Base-by-base conservation (phyloP, 2,797 vertebrate species). In the Thaleichthys pacificus region DNA sequence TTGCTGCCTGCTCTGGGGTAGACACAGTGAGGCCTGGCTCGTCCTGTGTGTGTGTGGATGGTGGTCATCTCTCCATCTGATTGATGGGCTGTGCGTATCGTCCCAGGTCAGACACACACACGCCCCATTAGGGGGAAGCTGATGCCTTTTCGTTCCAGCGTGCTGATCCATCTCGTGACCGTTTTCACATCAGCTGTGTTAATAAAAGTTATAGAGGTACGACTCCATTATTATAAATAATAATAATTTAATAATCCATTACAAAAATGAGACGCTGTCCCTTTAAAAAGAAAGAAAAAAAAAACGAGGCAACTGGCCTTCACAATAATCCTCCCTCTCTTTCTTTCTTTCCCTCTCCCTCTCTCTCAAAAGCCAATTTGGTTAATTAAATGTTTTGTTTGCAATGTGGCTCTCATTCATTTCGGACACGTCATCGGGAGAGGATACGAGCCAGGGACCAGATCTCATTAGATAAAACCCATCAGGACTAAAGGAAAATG, bases 321-420 rank as follows among this genome's bases (percentile, higher is more conserved):
- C 84, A 76, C 83, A 87, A 87, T 90, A 89, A 88, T 85, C 77
- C 71, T 82, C 79, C 70, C 86, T 86, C 85, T 85, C 85, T 91
- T 85, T 78, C 86, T 87, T 82, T 88, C 84, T 87, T 89, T 92
- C 85, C 86, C 86, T 79, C 84, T 84, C 89, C 90, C 75, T 70
- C 75, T 22, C 74, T 95, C 94, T 95, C 94, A 95, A 95, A 97
- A 97, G 96, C 96, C 97, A 98, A 97, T 99, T 98, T 97, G 96
- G 96, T 97, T 99, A 98, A 99, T 99, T 98, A 99, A 99, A 99
- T 98, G 97, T 98, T 98, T 98, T 99, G 96, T 99, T 99, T 98
- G 96, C 96, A 87, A 95, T 96, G 96, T 93, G 93, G 95, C 95
- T 96, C 96, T 96, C 96, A 97, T 98, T 97, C 97, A 97, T 97